A percentile compares a stretch with the other conserved stretches of the same genome.
Conservation (phyloP, 2,797 vertebrate species). For the Labeo calbasu region DNA sequence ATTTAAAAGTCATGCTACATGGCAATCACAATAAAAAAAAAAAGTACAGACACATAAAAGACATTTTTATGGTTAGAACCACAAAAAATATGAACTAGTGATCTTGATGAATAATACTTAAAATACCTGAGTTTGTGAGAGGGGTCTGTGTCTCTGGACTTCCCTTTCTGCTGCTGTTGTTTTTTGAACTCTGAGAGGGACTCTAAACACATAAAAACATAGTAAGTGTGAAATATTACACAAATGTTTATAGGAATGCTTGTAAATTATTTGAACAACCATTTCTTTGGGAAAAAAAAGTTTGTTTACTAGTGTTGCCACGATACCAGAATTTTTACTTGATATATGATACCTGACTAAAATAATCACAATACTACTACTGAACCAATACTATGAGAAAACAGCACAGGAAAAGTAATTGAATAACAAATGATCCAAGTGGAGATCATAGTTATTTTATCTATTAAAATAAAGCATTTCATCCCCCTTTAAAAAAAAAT, state of each 20-base stretch:
- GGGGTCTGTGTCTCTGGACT: constrained; percentile 44
- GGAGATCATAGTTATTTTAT: too few species aligned
- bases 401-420: too few species aligned
- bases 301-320: too few species aligned
- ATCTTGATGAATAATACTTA: background rate
- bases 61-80: background rate
- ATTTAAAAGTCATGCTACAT: background rate
- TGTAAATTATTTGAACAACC: background rate
- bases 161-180: constrained; percentile 57
- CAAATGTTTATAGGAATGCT: background rate
- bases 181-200: constrained; percentile 68
- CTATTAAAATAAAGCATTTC: too few species aligned
- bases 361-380: too few species aligned
- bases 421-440: too few species aligned
- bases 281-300: too few species aligned
- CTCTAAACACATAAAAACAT: constrained; percentile 71
- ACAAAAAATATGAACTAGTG: background rate
- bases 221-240: background rate
- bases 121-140: constrained; percentile 22
- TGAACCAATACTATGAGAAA: too few species aligned
- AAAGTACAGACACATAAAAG: background rate
- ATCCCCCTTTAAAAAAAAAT: too few species aligned
- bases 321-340: too few species aligned
- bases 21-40: background rate
- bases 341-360: too few species aligned